Evolutionary conservation across 2,888 invertebrate species (phyloP).

Genomic region (Cactoblastis cactorum): DNA sequence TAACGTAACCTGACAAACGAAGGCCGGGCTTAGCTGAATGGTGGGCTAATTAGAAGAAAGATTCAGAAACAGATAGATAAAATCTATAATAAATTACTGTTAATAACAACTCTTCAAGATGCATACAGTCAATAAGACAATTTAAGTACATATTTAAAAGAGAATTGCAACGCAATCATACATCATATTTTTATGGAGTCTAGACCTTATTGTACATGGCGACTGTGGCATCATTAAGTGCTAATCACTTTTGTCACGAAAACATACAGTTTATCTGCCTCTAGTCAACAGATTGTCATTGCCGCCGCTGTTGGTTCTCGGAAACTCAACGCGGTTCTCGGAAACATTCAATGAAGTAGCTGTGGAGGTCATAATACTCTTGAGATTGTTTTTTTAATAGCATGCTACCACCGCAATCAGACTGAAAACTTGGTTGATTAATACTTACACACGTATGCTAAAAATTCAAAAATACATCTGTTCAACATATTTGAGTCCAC

Average conservation of each 20-base stretch:
- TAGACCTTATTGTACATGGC: neutral
- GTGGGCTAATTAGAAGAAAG: too few species aligned
- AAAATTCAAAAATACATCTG: too few species aligned
- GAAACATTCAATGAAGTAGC: neutral
- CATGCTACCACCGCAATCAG: neutral
- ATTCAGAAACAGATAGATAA: too few species aligned
- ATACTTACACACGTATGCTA: too few species aligned
- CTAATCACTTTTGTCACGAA: constrained; percentile 16
- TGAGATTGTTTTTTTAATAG: constrained; percentile 1
- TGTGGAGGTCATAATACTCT: neutral
- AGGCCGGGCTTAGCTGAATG: too few species aligned
- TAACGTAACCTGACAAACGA: too few species aligned
- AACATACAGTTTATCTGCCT: constrained; percentile 28
- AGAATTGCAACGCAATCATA: neutral
- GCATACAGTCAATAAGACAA: too few species aligned
- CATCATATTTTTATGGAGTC: neutral
- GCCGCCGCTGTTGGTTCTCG: constrained; percentile 2
- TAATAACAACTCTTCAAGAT: too few species aligned
- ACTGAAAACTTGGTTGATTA: neutral
- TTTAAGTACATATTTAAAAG: too few species aligned
- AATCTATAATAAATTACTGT: too few species aligned
- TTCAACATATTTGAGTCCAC: too few species aligned
- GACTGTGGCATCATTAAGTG: constrained; percentile 2
- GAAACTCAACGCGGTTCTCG: neutral
- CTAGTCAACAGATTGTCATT: constrained; percentile 4